Evolutionary conservation across 2,113 vertebrate genomes (phyloP).

Genomic region (Pleuronectes platessa): DNA sequence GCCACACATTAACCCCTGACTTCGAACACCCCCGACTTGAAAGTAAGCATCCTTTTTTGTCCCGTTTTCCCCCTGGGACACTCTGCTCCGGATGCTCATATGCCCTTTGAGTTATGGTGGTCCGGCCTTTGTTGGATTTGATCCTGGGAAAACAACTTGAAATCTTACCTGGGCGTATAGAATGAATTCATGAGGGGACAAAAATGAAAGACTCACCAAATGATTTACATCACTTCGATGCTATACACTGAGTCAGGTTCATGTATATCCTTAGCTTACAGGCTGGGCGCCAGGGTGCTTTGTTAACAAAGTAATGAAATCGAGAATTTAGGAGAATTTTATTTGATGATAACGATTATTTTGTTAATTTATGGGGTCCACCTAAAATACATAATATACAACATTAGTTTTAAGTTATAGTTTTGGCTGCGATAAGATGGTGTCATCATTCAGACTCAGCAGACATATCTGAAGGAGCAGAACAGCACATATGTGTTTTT

Average conservation of each 20-base stretch:
- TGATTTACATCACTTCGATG: constrained; percentile 13
- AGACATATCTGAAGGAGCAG: too few relatives aligned
- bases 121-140: constrained; percentile 22
- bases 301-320: constrained; percentile 19
- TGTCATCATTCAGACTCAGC: neutral
- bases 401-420: too few relatives aligned
- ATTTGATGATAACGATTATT: constrained; percentile 16
- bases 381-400: neutral
- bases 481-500: neutral
- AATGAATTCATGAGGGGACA: neutral
- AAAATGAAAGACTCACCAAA: constrained; percentile 9
- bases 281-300: constrained; percentile 1
- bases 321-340: neutral
- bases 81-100: neutral
- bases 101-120: constrained; percentile 24
- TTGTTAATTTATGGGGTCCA: neutral
- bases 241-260: neutral
- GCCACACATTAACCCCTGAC: constrained; percentile 59
- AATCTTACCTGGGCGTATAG: neutral
- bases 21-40: constrained; percentile 28
- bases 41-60: constrained; percentile 38
- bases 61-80: constrained; percentile 19
- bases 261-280: neutral
- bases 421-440: neutral
- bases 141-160: constrained; percentile 10